phyloP scores from a whole-genome alignment of 2,888 invertebrate species.

The Drosophila mulleri region DNA sequence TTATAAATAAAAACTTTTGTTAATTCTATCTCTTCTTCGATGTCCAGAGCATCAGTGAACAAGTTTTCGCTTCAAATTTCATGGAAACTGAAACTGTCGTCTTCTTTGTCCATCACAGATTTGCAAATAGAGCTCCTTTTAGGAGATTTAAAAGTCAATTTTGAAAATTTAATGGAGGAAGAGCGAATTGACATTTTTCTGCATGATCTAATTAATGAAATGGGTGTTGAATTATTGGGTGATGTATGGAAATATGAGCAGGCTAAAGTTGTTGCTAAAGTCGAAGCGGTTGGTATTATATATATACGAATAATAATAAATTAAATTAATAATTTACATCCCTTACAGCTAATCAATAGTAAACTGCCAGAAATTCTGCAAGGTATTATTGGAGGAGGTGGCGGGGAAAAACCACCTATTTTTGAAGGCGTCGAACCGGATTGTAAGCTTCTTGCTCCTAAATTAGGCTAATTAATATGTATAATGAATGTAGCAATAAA shows the following conservation, averaged over 20 bases:
- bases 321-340: too few species aligned
- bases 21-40: not conserved
- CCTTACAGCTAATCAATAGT: constrained; percentile 71
- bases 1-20: not conserved
- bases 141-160: constrained; percentile 68
- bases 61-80: constrained; percentile 63
- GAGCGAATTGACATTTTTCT: constrained; percentile 77
- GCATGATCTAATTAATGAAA: constrained; percentile 79
- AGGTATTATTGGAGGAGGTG: constrained; percentile 66
- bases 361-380: constrained; percentile 67
- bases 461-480: constrained; percentile 38
- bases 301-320: not conserved
- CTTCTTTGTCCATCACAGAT: constrained; percentile 62
- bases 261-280: constrained; percentile 42
- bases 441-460: constrained; percentile 58
- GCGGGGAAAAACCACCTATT: constrained; percentile 66
- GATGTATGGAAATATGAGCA: constrained; percentile 79
- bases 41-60: constrained; percentile 58
- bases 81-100: constrained; percentile 62
- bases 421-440: constrained; percentile 81
- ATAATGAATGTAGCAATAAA: not conserved
- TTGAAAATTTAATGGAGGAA: constrained; percentile 78
- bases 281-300: constrained; percentile 67
- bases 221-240: constrained; percentile 79
- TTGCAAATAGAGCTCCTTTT: constrained; percentile 71